phyloP scores from a whole-genome alignment of 2,797 vertebrate species.

The Tolypeutes matacus region DNA sequence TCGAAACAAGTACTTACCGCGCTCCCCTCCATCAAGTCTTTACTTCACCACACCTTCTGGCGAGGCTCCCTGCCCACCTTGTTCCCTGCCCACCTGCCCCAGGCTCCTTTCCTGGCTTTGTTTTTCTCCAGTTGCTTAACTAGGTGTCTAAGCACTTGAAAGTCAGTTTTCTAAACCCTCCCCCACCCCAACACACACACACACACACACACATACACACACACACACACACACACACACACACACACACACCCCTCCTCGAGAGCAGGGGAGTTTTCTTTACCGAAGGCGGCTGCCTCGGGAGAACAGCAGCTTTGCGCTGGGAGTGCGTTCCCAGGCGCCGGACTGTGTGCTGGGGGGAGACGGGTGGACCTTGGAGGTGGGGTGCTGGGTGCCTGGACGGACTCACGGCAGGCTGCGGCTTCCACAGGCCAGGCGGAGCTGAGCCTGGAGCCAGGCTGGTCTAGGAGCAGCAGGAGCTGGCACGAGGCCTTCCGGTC shows the following conservation, averaged over 20 bases:
- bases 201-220: too few species aligned
- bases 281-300: background rate
- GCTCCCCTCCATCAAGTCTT: background rate
- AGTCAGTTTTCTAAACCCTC: background rate
- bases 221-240: too few species aligned
- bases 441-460: background rate
- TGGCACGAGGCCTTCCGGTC: background rate
- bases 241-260: too few species aligned
- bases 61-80: background rate
- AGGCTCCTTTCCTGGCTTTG: background rate
- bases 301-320: background rate
- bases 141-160: background rate
- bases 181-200: background rate
- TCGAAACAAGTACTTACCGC: background rate
- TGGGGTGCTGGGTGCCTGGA: background rate
- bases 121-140: background rate
- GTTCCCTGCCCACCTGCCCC: background rate
- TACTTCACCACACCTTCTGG: background rate
- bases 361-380: background rate
- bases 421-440: background rate
- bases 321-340: background rate
- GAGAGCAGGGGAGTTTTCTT: background rate
- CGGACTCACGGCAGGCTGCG: background rate
- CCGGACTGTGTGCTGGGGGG: background rate
- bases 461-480: background rate